These are phyloP conservation scores for Cygnus olor DNA, from an alignment of 2,797 vertebrate genomes.

Conservation along the genomic window DNA sequence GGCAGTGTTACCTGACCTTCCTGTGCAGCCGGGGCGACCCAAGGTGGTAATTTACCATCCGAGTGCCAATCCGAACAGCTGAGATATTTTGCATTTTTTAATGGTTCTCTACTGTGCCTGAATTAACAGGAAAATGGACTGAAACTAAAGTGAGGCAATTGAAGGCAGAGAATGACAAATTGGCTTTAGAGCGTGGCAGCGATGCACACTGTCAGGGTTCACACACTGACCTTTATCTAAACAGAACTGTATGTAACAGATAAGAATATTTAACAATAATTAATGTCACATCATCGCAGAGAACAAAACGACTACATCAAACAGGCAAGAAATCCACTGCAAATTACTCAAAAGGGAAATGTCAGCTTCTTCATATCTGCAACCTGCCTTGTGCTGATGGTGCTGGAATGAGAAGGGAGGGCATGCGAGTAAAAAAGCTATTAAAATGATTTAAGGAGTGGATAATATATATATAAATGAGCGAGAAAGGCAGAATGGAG, in stretches of 20 bases:
- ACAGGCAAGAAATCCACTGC: constrained; percentile 49
- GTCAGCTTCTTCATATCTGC: constrained; percentile 56
- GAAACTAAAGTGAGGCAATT: neutral
- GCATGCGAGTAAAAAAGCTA: neutral
- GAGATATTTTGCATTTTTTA: constrained; percentile 55
- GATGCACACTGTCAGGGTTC: constrained; percentile 47
- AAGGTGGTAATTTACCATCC: neutral
- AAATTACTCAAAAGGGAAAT: constrained; percentile 71
- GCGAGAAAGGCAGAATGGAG: neutral
- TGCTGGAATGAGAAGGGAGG: neutral
- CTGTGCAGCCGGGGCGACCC: neutral
- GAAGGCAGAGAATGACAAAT: constrained; percentile 60
- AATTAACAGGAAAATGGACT: constrained; percentile 47
- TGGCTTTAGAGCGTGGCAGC: constrained; percentile 39
- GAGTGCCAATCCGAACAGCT: neutral
- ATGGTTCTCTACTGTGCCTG: constrained; percentile 27
- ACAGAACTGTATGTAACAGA: constrained; percentile 74
- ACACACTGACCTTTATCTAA: constrained; percentile 73
- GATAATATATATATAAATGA: constrained; percentile 6
- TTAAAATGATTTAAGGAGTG: constrained; percentile 41
- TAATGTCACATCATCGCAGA: constrained; percentile 71
- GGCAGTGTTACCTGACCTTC: neutral
- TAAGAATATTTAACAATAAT: constrained; percentile 82
- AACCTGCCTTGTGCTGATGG: constrained; percentile 26
- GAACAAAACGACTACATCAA: constrained; percentile 56